Evolutionary conservation across 2,888 invertebrate species (phyloP), one percentile per base, ranked within the genome.

Genomic region (Chymomyza caudatula): DNA sequence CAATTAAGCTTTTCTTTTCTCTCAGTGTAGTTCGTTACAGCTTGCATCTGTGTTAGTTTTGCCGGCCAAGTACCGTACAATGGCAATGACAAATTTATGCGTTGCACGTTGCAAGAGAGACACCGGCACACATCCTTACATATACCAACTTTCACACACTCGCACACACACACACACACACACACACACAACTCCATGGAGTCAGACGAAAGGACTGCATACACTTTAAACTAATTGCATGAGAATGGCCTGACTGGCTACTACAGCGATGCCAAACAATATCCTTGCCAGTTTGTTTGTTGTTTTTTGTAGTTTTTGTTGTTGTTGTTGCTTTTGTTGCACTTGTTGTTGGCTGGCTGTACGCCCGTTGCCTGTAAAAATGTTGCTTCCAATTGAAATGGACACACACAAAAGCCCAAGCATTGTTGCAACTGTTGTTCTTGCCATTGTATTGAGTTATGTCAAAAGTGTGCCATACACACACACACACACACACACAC

Each of bases 11-110:
- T 29, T 29, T 29, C 11, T 37, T 37, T 37, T 37, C 29, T 37
- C 29, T 11, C 1, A 37, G 29, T 37, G 29, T 37, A 37, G 8
- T 37, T 37, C 8, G 11, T 37, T 11, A 11, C 29, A 11, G 29
- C 29, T 2, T 37, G 29, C 29, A 37, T 37, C 29, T 37, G 29
- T 37, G 29, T 37, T 37, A 11, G 29, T 11, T 37, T 37, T 42
- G 60, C 49, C 63, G 61, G 71, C 56, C 67, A 71, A 67, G 67
- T 67, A 67, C 67, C 56, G 29, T 37, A 71, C 67, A 71, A 64
- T 71, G 62, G 67, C 61, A 70, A 67, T 68, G 70, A 67, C 70
- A 70, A 70, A 70, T 70, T 70, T 70, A 70, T 70, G 70, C 70
- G 55, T 56, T 63, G 64, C 71, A 72, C 71, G 71, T 57, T 64